These are phyloP conservation scores for Haliaeetus leucogaster DNA, from an alignment of 2,113 vertebrate genomes.

Conservation along the genomic window DNA sequence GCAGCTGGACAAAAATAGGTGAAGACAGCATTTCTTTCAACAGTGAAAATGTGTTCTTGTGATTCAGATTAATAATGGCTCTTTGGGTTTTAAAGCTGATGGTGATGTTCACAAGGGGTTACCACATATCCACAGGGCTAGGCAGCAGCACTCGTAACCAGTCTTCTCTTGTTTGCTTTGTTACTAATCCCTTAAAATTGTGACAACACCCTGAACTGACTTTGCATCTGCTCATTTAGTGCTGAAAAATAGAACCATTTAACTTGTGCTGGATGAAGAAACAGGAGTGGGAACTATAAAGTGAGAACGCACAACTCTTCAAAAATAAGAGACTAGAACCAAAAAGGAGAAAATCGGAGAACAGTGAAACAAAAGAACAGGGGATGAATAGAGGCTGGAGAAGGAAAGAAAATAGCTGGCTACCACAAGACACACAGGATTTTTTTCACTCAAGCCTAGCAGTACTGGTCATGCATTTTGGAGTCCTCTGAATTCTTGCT, in stretches of 20 bases:
- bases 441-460: neutral
- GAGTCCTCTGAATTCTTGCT: neutral
- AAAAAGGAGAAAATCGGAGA: neutral
- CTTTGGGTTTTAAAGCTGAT: neutral
- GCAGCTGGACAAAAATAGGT: neutral
- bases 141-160: neutral
- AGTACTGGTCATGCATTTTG: neutral
- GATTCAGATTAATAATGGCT: neutral
- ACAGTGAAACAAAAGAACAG: neutral
- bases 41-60: neutral
- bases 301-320: neutral
- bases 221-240: neutral
- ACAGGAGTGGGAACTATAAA: neutral
- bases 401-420: neutral
- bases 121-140: neutral
- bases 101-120: neutral
- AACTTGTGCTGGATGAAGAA: neutral
- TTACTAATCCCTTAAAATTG: neutral
- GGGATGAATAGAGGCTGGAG: neutral
- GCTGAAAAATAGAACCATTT: neutral
- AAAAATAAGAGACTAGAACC: neutral
- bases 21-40: neutral
- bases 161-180: neutral
- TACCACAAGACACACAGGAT: neutral
- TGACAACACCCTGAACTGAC: neutral